These are phyloP conservation scores for Magallana angulata DNA, from an alignment of 1,140 invertebrate genomes.

Conservation along the genomic window DNA sequence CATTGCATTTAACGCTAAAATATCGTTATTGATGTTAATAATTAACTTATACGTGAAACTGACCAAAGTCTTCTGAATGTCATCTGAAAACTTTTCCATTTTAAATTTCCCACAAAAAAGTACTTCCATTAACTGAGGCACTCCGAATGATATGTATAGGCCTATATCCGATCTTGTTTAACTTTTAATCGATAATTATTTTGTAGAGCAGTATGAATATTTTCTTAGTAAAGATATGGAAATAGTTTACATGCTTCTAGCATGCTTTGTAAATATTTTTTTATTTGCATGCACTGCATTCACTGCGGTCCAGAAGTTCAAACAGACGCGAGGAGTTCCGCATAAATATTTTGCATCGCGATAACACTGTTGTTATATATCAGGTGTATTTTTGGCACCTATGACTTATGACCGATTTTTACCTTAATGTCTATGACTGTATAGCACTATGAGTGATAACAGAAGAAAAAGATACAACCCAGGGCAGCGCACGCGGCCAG, in stretches of 20 bases:
- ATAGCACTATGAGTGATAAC: slow-evolving; percentile 70
- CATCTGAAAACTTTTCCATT: neutral
- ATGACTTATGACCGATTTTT: slow-evolving; percentile 58
- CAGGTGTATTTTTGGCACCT: slow-evolving; percentile 62
- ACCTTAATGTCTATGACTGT: slow-evolving; percentile 55
- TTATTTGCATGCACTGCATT: neutral
- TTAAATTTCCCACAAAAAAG: slow-evolving; percentile 20
- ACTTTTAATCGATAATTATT: too few relatives aligned
- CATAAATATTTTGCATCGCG: slow-evolving; percentile 39
- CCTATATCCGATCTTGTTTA: too few relatives aligned
- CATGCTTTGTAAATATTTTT: too few relatives aligned
- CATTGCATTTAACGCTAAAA: too few relatives aligned
- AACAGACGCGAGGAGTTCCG: neutral
- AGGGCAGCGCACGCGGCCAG: slow-evolving; percentile 64
- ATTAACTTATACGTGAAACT: neutral
- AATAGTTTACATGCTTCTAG: too few relatives aligned
- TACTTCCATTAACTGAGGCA: neutral
- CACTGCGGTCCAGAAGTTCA: slow-evolving; percentile 21
- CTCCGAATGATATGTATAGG: neutral
- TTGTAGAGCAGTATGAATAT: too few relatives aligned
- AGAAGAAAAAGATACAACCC: slow-evolving; percentile 68
- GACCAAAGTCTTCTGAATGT: neutral
- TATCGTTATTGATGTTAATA: neutral
- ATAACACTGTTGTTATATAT: slow-evolving; percentile 48
- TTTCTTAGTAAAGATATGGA: too few relatives aligned